Evolutionary conservation across 2,888 invertebrate genomes (phyloP).

Genomic region (Leptothorax acervorum): DNA sequence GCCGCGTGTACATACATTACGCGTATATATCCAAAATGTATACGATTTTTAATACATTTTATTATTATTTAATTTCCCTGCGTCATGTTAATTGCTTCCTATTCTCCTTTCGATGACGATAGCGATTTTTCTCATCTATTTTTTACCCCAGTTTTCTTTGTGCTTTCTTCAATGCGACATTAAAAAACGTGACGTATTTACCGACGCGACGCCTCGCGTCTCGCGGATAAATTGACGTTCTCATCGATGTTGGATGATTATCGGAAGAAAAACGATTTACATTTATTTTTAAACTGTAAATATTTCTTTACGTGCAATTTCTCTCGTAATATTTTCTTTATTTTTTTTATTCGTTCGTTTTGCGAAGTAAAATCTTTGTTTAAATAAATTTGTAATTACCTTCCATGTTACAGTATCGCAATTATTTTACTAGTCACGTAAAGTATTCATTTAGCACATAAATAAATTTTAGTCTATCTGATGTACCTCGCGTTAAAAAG

Average conservation of each 20-base stretch:
- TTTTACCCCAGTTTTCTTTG: conserved; percentile 25
- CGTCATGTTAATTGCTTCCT: conserved; percentile 60
- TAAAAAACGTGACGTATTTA: not conserved
- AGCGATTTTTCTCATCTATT: not conserved
- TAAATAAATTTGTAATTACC: not conserved
- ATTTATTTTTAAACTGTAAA: not conserved
- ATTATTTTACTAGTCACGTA: not conserved
- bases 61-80: conserved; percentile 82
- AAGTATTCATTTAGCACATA: not conserved
- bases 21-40: conserved; percentile 78
- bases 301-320: not conserved
- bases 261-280: not conserved
- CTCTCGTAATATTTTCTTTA: not conserved
- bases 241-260: not conserved
- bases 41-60: conserved; percentile 85
- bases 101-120: not conserved
- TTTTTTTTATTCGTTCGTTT: not conserved
- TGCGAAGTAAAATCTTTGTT: not conserved
- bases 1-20: conserved; percentile 52
- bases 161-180: not conserved
- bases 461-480: not conserved
- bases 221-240: not conserved
- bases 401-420: not conserved
- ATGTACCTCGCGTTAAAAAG: not conserved
- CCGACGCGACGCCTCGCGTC: not conserved